Base-by-base conservation (phyloP, 1,140 invertebrate species). In the Pemphigus obesinymphae region DNA sequence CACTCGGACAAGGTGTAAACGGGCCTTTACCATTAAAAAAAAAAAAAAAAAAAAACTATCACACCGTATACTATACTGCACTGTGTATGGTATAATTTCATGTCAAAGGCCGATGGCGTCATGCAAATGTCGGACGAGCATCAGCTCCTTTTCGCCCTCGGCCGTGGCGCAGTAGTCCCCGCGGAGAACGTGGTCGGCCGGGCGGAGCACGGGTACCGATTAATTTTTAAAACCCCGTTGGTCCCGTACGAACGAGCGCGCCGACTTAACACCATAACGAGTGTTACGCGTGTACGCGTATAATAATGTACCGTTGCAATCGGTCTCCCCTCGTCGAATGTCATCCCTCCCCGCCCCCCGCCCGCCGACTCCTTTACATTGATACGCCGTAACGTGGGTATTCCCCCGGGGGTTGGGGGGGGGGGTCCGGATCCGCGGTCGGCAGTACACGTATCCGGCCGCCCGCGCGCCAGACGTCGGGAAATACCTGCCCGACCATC, bases 201-300 rank as follows among this genome's bases (percentile, higher is more conserved):
- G 23, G 29, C 58, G 6, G 58, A 11, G 1, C 15, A 13, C 63
- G 10, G 3, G 34, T 31, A 31, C 26, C 75, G 50, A 61, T 80
- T 80, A 80, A 80, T 80, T 61, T 80, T 80, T 80, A 80, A 80
- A 80, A 80, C 55, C 23, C 55, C 26, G 63, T 80, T 61, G 31
- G 53, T 63, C 48, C 45, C 23, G 73, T 55, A 40, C 73, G 31
- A 75, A 76, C 50, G 34, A 31, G 15, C 23, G 45, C 31, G 26
- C 7, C 23, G 8, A 73, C 26, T 48, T 29, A 20, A 48, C 43
- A 37, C 23, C 1, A 20, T 45, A 31, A 70, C 37, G 66, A 40
- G 66, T 58, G 10, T 29, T 31, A 31, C 55, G 11, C 55, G 10
- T 2, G 13, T 13, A 50, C 17, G 20, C 48, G 10, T 40, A 40